These are phyloP conservation scores for Hymenopus coronatus DNA, from an alignment of 2,888 invertebrate species.

Conservation along the genomic window DNA sequence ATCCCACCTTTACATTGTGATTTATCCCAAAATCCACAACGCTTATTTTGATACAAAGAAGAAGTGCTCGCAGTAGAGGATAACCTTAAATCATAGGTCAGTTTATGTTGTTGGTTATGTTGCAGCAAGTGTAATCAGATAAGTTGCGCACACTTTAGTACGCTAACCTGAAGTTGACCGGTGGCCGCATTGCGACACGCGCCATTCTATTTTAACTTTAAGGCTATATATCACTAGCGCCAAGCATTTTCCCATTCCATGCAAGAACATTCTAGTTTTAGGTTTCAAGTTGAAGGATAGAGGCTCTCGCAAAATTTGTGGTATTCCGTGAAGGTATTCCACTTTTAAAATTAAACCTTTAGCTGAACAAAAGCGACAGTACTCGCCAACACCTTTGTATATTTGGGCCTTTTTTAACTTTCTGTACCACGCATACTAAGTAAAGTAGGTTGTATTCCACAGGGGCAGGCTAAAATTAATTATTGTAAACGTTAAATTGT, in stretches of 20 bases:
- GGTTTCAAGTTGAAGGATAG: not conserved
- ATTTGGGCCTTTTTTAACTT: too few species aligned
- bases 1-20: too few species aligned
- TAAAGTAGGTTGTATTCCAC: too few species aligned
- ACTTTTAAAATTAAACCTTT: not conserved
- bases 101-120: not conserved
- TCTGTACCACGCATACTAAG: too few species aligned
- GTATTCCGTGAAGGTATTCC: not conserved
- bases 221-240: not conserved
- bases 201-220: not conserved
- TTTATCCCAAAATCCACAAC: too few species aligned
- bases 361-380: not conserved
- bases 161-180: not conserved
- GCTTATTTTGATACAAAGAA: too few species aligned
- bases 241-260: not conserved
- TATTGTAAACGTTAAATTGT: too few species aligned
- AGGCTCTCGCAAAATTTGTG: not conserved
- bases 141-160: not conserved
- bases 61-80: not conserved
- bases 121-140: not conserved
- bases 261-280: not conserved
- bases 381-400: not conserved
- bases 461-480: too few species aligned
- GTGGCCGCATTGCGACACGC: not conserved
- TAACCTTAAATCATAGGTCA: not conserved